A percentile compares a stretch with the other conserved stretches of the same genome.
Evolutionary conservation across 2,113 vertebrate genomes (phyloP).

Genomic region (Genyomyrus donnyi): DNA sequence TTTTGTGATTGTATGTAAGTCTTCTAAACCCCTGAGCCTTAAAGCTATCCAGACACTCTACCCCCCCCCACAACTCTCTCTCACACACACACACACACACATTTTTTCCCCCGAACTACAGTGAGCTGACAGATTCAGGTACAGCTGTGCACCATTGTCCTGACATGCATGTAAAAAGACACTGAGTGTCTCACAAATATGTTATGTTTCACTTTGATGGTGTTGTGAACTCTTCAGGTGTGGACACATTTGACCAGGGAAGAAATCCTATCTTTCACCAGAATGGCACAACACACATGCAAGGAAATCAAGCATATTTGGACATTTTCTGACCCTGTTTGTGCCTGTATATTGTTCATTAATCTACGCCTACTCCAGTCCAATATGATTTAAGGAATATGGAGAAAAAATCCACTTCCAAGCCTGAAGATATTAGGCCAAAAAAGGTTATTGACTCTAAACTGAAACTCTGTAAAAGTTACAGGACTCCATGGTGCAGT

Average conservation of each 20-base stretch:
- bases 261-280: background rate
- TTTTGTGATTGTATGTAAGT: background rate
- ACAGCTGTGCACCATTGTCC: slow-evolving; percentile 4
- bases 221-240: slow-evolving; percentile 1
- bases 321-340: background rate
- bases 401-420: background rate
- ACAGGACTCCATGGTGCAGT: background rate
- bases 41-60: background rate
- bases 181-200: slow-evolving; percentile 9
- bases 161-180: slow-evolving; percentile 21
- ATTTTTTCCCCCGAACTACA: background rate
- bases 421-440: background rate
- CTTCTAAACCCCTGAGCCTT: background rate
- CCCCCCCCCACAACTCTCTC: background rate
- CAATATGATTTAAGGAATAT: background rate
- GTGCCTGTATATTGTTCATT: background rate
- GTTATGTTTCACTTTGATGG: background rate
- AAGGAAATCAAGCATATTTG: background rate
- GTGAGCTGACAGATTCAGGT: background rate
- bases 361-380: background rate
- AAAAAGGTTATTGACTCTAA: background rate
- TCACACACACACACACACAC: background rate
- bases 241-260: background rate
- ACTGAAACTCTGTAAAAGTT: background rate
- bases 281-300: background rate